These are phyloP conservation scores for Drosophila pseudotalamancana DNA, from an alignment of 2,888 invertebrate genomes.

Conservation along the genomic window DNA sequence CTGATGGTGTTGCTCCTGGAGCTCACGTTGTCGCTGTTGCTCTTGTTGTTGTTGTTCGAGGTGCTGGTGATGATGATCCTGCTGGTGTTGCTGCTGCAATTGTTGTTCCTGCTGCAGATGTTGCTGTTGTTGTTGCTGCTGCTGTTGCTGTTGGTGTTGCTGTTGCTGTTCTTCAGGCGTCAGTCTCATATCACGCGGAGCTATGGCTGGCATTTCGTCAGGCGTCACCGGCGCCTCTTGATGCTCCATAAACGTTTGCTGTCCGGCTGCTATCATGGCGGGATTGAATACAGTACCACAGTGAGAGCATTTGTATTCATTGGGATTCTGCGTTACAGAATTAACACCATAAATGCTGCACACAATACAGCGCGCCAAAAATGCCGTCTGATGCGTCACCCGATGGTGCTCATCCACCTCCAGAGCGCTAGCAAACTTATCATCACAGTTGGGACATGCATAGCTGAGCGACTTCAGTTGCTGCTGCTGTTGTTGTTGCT, in stretches of 20 bases:
- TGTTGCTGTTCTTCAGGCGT: slow-evolving; percentile 72
- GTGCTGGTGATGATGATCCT: slow-evolving; percentile 67
- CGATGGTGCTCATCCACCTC: slow-evolving; percentile 83
- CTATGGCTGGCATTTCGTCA: slow-evolving; percentile 77
- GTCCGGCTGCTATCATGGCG: slow-evolving; percentile 69
- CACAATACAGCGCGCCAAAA: slow-evolving; percentile 82
- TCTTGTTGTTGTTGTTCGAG: slow-evolving; percentile 43
- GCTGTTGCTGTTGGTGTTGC: slow-evolving; percentile 62
- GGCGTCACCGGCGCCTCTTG: slow-evolving; percentile 78
- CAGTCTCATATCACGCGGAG: slow-evolving; percentile 81
- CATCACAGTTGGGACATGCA: slow-evolving; percentile 83
- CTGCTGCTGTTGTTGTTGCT: slow-evolving; percentile 52
- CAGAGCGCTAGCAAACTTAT: slow-evolving; percentile 80
- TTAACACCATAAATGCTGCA: slow-evolving; percentile 82
- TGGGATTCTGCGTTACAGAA: slow-evolving; percentile 78
- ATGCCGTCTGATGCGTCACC: slow-evolving; percentile 80
- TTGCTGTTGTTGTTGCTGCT: slow-evolving; percentile 61
- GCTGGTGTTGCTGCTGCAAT: slow-evolving; percentile 52
- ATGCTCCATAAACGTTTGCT: slow-evolving; percentile 79
- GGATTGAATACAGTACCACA: slow-evolving; percentile 81
- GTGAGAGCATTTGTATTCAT: slow-evolving; percentile 82
- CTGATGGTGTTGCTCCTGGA: slow-evolving; percentile 65
- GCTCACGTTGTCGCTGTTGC: slow-evolving; percentile 59
- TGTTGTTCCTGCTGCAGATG: slow-evolving; percentile 59
- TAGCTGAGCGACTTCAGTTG: slow-evolving; percentile 74